Evolutionary conservation across 1,140 invertebrate genomes (phyloP), one percentile per base, ranked within the genome.

Genomic region (Musca vetustissima): DNA sequence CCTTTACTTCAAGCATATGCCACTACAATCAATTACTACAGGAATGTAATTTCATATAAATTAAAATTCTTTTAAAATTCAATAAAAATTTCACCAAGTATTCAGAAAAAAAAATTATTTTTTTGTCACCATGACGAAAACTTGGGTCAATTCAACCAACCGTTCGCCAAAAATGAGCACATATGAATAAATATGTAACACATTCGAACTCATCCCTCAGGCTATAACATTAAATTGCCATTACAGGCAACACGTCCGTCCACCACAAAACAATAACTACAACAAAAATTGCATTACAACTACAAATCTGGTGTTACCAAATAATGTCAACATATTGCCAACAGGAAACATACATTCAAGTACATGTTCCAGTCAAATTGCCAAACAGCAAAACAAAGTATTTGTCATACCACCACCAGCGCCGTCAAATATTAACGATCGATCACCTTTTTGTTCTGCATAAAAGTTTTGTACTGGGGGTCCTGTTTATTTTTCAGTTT

Each of bases 311-410:
- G 32, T 61, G 28, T 61, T 61, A 61, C 57, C 28, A 61, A 61
- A 61, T 61, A 61, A 61, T 43, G 28, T 43, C 57, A 61, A 61
- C 57, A 61, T 61, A 61, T 36, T 61, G 57, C 57, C 57, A 61
- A 61, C 57, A 61, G 57, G 28, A 61, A 43, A 21, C 4, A 43
- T 36, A 21, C 17, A 13, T 13, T 1, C 11, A 61, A 61, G 9
- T 43, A 61, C 57, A 61, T 36, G 36, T 36, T 61, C 24, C 17
- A 17, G n/a, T 36, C 57, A 36, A 61, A 57, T n/a, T 15, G 15
- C 24, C 25, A 59, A 32, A 32, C 14, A 57, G 11, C 25, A 17
- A 32, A 59, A 28, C 25, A 32, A 36, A 61, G 28, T 61, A 61
- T 61, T 61, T 61, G 57, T 61, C 57, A 61, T 61, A 43, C 28